phyloP scores from a whole-genome alignment of 2,797 vertebrate species.

The Malacoraja senta region DNA sequence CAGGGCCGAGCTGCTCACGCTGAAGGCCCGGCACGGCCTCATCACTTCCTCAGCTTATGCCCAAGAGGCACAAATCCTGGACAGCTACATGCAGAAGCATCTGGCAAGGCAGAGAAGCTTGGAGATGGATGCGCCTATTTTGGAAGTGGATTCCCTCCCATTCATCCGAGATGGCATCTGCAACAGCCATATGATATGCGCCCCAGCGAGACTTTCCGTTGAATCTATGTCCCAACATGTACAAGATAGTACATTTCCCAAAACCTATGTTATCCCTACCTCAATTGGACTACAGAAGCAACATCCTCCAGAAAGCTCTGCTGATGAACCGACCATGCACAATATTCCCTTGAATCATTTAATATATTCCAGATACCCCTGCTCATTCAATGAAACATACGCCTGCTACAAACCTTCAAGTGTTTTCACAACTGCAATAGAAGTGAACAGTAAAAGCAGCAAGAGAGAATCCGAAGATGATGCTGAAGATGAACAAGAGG shows the following conservation, averaged over 20 bases:
- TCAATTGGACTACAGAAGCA: neutral
- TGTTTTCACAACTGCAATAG: neutral
- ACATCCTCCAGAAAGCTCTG: neutral
- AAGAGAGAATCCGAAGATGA: conserved; percentile 51
- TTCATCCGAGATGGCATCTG: conserved; percentile 37
- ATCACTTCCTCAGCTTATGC: conserved; percentile 43
- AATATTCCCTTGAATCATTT: neutral
- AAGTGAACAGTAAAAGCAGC: conserved; percentile 40
- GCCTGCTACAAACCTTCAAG: conserved; percentile 45
- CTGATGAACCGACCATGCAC: neutral
- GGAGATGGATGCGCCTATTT: conserved; percentile 41
- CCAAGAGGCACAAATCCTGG: conserved; percentile 45
- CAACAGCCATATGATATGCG: neutral
- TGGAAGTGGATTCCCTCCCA: conserved; percentile 38
- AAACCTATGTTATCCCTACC: neutral
- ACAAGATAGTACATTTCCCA: neutral
- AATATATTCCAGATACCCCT: neutral
- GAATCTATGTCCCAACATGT: conserved; percentile 42
- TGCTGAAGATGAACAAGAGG: conserved; percentile 50
- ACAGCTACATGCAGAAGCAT: conserved; percentile 44
- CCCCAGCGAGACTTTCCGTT: conserved; percentile 29
- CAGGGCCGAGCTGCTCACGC: conserved; percentile 34
- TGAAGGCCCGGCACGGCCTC: conserved; percentile 44
- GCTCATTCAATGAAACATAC: conserved; percentile 38
- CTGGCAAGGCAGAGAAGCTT: conserved; percentile 43